These are phyloP conservation scores for Hirundo rustica DNA, from an alignment of 2,797 vertebrate genomes.

Conservation along the genomic window DNA sequence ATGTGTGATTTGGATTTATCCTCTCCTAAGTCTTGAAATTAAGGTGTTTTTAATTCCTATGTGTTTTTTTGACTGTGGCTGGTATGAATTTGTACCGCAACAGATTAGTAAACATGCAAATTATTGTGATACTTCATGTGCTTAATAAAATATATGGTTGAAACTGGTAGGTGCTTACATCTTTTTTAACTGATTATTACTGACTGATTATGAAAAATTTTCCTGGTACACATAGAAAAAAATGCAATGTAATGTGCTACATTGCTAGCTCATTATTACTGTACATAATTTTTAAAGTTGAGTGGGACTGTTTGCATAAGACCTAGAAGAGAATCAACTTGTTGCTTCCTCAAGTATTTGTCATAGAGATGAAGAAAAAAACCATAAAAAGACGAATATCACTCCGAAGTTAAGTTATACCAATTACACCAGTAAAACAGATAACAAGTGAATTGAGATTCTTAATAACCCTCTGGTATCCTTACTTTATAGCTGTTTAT, in stretches of 20 bases:
- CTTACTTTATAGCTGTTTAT: neutral
- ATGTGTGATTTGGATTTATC: neutral
- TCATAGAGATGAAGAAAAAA: neutral
- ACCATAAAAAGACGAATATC: rapidly evolving
- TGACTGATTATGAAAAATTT: neutral
- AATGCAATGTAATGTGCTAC: neutral
- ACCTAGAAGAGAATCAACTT: neutral
- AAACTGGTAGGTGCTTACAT: neutral
- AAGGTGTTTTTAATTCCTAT: neutral
- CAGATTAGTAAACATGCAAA: neutral
- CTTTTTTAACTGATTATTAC: neutral
- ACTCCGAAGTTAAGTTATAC: neutral
- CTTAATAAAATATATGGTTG: constrained; percentile 34
- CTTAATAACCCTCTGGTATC: neutral
- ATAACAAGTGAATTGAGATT: neutral
- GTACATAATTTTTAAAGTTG: neutral
- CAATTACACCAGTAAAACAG: neutral
- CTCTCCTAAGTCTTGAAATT: neutral
- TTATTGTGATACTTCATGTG: neutral
- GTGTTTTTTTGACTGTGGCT: neutral
- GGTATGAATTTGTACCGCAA: neutral
- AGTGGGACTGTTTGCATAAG: neutral
- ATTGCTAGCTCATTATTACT: neutral
- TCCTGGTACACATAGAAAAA: neutral
- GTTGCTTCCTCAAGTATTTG: neutral